Conservation (phyloP, 2,888 invertebrate species). For the Cantharis nigra region DNA sequence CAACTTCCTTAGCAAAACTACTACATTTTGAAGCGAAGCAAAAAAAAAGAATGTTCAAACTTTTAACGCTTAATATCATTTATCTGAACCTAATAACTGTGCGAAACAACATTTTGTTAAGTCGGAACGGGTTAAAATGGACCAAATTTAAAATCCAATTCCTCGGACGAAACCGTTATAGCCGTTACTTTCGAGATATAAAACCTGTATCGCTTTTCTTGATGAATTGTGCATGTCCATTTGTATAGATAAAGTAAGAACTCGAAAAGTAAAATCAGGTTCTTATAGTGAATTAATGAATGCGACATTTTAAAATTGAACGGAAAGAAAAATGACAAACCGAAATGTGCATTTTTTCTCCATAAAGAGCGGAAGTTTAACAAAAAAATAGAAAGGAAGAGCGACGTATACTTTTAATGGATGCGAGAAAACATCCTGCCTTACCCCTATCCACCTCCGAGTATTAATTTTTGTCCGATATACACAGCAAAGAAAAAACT, state of each 20-base stretch:
- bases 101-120: neutral
- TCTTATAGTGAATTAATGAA: neutral
- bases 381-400: neutral
- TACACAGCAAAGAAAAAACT: neutral
- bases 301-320: neutral
- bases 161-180: slow-evolving; percentile 8
- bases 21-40: too few species aligned
- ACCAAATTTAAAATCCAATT: slow-evolving; percentile 9
- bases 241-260: slow-evolving; percentile 12
- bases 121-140: neutral
- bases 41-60: neutral
- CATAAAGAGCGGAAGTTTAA: neutral
- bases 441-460: neutral
- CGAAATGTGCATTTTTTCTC: neutral
- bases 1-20: neutral
- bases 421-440: neutral
- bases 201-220: slow-evolving; percentile 12
- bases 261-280: slow-evolving; percentile 1
- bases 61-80: neutral
- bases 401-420: neutral
- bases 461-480: neutral
- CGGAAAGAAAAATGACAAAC: neutral
- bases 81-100: neutral
- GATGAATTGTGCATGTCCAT: slow-evolving; percentile 14
- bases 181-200: slow-evolving; percentile 11